These are phyloP conservation scores for Charaxes varanes DNA, from an alignment of 1,140 invertebrate species.

Conservation along the genomic window DNA sequence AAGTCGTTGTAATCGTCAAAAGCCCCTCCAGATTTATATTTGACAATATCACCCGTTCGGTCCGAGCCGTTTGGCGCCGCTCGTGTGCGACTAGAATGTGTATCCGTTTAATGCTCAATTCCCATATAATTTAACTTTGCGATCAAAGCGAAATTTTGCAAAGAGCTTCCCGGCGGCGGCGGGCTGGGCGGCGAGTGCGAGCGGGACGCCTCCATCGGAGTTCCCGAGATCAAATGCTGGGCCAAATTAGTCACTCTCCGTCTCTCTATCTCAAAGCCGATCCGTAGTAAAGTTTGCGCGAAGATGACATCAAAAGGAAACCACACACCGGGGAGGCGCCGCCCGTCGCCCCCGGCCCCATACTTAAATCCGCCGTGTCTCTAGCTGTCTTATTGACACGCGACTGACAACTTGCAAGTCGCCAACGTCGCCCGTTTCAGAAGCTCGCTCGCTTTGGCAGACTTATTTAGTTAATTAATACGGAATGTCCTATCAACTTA, in stretches of 20 bases:
- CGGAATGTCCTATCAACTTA: slow-evolving; percentile 67
- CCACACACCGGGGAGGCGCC: slow-evolving; percentile 69
- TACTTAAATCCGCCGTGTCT: slow-evolving; percentile 62
- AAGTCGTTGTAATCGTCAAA: slow-evolving; percentile 62
- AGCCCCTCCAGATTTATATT: slow-evolving; percentile 45
- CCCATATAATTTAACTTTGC: slow-evolving; percentile 74
- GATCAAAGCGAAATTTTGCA: slow-evolving; percentile 73
- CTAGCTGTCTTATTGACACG: slow-evolving; percentile 69
- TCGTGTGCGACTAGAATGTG: slow-evolving; percentile 52
- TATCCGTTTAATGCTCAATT: slow-evolving; percentile 73
- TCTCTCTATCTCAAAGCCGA: slow-evolving; percentile 74
- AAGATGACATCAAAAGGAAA: slow-evolving; percentile 75
- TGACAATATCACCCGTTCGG: slow-evolving; percentile 44
- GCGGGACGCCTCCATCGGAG: slow-evolving; percentile 57
- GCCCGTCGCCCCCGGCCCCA: slow-evolving; percentile 49
- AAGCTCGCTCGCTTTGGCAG: slow-evolving; percentile 54
- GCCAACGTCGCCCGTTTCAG: slow-evolving; percentile 48
- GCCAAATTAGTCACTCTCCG: slow-evolving; percentile 74
- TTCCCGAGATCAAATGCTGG: slow-evolving; percentile 71
- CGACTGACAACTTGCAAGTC: slow-evolving; percentile 65
- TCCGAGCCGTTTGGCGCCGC: slow-evolving; percentile 29
- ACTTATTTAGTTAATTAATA: slow-evolving; percentile 73
- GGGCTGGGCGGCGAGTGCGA: slow-evolving; percentile 55
- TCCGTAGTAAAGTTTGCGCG: slow-evolving; percentile 74
- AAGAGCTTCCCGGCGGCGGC: slow-evolving; percentile 68